These are phyloP conservation scores for Pseudochromis fuscus DNA, from an alignment of 2,797 vertebrate species.

Conservation along the genomic window DNA sequence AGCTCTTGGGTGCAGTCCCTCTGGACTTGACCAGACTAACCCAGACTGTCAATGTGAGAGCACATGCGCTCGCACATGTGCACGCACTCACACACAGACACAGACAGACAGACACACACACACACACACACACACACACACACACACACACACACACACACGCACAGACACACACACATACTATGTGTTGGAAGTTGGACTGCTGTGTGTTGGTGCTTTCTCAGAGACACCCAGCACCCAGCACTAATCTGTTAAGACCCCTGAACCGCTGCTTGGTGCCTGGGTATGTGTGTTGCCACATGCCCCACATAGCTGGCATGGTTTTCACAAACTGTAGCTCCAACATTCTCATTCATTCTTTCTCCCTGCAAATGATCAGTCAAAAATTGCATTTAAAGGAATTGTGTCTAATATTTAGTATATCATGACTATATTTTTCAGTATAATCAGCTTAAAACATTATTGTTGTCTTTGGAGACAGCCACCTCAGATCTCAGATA, in stretches of 20 bases:
- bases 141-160: not conserved
- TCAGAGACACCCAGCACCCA: constrained; percentile 22
- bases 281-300: constrained; percentile 28
- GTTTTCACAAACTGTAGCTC: constrained; percentile 27
- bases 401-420: too few species aligned
- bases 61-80: too few species aligned
- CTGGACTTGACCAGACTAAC: constrained; percentile 6
- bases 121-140: not conserved
- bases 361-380: not conserved
- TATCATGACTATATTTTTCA: too few species aligned
- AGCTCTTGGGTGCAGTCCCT: not conserved
- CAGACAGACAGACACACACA: not conserved
- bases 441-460: too few species aligned
- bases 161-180: constrained; percentile 3
- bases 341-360: constrained; percentile 9
- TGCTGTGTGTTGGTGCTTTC: constrained; percentile 27
- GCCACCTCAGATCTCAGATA: too few species aligned
- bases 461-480: too few species aligned
- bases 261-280: constrained; percentile 10
- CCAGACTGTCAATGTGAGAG: constrained; percentile 47
- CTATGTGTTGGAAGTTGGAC: constrained; percentile 31
- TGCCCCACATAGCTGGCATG: constrained; percentile 44
- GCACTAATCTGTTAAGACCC: constrained; percentile 67
- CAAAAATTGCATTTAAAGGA: too few species aligned
- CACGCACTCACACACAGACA: not conserved